Conservation (phyloP, 2,113 vertebrate genomes). For the Tragelaphus buxtoni region DNA sequence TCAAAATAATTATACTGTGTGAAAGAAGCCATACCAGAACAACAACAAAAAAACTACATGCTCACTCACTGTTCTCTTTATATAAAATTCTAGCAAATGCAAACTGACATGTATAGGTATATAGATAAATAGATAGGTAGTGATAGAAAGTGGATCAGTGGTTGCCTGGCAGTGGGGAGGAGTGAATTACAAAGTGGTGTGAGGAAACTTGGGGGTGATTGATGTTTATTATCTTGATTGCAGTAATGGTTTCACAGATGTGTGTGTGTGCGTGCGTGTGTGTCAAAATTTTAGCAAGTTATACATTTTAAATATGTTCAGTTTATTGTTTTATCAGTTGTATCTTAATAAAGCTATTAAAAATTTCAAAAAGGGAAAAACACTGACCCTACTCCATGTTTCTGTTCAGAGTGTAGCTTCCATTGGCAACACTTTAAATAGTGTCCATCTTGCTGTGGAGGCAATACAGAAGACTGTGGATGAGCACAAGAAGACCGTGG, state of each 20-base stretch:
- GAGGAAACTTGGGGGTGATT: not conserved
- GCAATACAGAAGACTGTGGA: constrained; percentile 89
- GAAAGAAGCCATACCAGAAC: not conserved
- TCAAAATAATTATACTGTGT: not conserved
- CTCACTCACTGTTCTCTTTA: not conserved
- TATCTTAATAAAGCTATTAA: not conserved
- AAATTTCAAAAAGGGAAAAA: not conserved
- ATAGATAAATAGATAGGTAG: not conserved
- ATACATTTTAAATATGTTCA: not conserved
- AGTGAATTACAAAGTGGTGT: not conserved
- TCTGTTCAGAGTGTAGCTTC: constrained; percentile 92
- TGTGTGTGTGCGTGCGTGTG: not conserved
- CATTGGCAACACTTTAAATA: constrained; percentile 94
- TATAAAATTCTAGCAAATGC: constrained; percentile 31
- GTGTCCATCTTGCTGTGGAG: constrained; percentile 93
- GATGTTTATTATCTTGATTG: constrained; percentile 3
- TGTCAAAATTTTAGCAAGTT: not conserved
- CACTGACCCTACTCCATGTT: constrained; percentile 9
- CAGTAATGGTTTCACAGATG: not conserved
- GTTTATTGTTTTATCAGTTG: constrained; percentile 2
- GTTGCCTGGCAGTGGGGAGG: not conserved
- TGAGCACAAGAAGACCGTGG: constrained; percentile 86
- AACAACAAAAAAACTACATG: not conserved
- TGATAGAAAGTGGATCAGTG: not conserved
- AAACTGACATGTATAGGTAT: not conserved